Evolutionary conservation across 2,888 invertebrate species (phyloP), one percentile per base, ranked within the genome.

Genomic region (Dioctria rufipes): DNA sequence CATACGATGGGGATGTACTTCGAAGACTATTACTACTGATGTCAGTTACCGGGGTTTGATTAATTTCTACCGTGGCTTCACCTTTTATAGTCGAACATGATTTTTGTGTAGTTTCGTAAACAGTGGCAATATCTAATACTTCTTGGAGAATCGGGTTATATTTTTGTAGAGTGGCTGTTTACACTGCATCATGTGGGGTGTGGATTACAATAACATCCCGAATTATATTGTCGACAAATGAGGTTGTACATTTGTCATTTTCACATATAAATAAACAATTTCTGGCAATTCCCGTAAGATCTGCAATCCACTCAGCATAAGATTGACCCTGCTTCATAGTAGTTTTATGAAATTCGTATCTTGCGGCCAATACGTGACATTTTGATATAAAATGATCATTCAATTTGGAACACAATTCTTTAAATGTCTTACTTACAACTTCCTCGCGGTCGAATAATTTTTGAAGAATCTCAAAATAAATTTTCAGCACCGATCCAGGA

Each of bases 201-300:
- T 81, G 71, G 60, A 80, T 66, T 58, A 81, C 75, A 63, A 73
- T 11, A 46, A 80, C 69, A 63, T 81, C 81, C 49, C 80, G 51
- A 54, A 80, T 81, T 65, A 81, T 61, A 13, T 80, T 13, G 46
- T 81, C 81, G 1, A 80, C 73, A 75, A 79, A 81, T 65, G 77
- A 60, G 37, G 5, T 42, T 58, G 40, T 80, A n/a, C 80, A 81
- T 37, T 25, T 66, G 11, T 43, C 25, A 49, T 49, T 78, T 43
- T 25, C 67, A 40, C 77, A 77, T 42, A 58, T 40, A 73, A 73
- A 81, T 46, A 78, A 80, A 13, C 94, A 0, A 91, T 93, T 46
- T 91, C 93, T 79, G 92, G 92, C 37, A 11, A 65, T 11, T 40
- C 65, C 65, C n/a, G 3, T n/a, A 3, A 65, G 13, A 11, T 65